Conservation (phyloP, 2,888 invertebrate genomes). For the Hydriomena furcata region DNA sequence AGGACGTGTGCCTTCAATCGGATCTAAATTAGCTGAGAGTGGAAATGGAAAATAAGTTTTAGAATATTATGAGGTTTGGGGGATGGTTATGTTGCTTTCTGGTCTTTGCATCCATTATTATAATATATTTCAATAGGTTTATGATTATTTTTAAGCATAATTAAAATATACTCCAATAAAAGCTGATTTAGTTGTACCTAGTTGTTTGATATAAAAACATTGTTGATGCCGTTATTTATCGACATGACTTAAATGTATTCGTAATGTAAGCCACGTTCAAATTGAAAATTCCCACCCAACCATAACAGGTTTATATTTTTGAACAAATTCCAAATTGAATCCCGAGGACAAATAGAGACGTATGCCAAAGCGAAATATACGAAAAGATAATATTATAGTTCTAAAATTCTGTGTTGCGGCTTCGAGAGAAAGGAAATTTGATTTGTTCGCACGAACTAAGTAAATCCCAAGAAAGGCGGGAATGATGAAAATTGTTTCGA, state of each 20-base stretch:
- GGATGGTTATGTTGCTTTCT: neutral
- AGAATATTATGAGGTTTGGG: neutral
- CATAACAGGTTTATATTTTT: constrained; percentile 28
- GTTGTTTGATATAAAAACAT: too few relatives aligned
- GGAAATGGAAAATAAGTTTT: constrained; percentile 8
- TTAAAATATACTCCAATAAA: too few relatives aligned
- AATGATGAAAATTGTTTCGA: constrained; percentile 55
- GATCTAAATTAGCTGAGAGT: constrained; percentile 25
- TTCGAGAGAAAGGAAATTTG: constrained; percentile 50
- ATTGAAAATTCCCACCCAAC: constrained; percentile 15
- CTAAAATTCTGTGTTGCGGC: constrained; percentile 44
- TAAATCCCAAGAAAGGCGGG: constrained; percentile 48
- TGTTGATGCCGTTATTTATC: too few relatives aligned
- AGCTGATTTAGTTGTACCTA: too few relatives aligned
- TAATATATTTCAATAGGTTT: too few relatives aligned
- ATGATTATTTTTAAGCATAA: too few relatives aligned
- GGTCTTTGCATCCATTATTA: neutral
- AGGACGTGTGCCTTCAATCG: constrained; percentile 26
- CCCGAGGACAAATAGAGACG: constrained; percentile 29
- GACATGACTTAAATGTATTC: too few relatives aligned
- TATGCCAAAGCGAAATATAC: constrained; percentile 20
- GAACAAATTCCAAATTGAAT: constrained; percentile 31
- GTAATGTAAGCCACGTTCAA: too few relatives aligned
- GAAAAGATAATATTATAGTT: constrained; percentile 42
- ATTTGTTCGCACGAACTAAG: constrained; percentile 54